Evolutionary conservation across 2,797 vertebrate genomes (phyloP).

Genomic region (Gymnopithys bicolor): DNA sequence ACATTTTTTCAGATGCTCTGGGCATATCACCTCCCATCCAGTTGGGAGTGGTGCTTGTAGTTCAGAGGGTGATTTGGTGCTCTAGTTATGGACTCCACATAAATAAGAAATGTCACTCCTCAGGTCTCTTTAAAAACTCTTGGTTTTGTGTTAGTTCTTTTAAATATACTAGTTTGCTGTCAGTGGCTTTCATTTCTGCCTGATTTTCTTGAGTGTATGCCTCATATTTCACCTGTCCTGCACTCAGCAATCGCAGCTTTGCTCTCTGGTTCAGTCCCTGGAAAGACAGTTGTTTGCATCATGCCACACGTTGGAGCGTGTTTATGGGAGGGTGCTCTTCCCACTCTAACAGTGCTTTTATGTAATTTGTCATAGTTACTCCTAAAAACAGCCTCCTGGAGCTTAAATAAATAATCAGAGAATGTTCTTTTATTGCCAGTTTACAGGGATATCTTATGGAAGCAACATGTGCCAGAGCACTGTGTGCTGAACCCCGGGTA

Average conservation of each 20-base stretch:
- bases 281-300: neutral
- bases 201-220: neutral
- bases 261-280: neutral
- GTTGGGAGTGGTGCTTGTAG: neutral
- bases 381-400: neutral
- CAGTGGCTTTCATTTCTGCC: neutral
- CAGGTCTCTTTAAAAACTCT: neutral
- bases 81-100: neutral
- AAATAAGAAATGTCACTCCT: neutral
- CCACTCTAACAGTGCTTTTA: neutral
- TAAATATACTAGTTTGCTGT: neutral
- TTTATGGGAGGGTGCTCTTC: neutral
- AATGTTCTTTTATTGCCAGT: neutral
- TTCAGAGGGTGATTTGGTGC: neutral
- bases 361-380: neutral
- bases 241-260: neutral
- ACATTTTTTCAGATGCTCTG: neutral
- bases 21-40: neutral
- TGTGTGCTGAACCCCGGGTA: neutral
- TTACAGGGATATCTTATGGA: neutral
- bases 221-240: neutral
- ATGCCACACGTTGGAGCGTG: neutral
- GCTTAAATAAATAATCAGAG: neutral
- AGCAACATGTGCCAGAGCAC: neutral
- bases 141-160: neutral